Conservation (phyloP, 2,113 vertebrate genomes). For the Pholis gunnellus region DNA sequence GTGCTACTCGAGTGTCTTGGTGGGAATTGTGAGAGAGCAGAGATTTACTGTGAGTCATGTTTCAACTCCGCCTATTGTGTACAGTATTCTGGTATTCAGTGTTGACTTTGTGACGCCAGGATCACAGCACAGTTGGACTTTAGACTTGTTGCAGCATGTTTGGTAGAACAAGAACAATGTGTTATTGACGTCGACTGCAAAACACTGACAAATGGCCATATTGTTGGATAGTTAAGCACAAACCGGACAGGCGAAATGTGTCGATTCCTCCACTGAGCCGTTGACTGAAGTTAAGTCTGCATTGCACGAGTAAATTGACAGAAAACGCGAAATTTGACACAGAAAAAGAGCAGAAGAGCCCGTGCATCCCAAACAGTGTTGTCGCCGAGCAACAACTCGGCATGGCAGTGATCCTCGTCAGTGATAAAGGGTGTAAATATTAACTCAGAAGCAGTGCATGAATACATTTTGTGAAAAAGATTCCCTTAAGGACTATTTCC, state of each 20-base stretch:
- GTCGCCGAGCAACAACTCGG: slow-evolving; percentile 28
- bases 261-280: neutral
- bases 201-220: neutral
- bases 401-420: neutral
- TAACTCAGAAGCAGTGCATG: neutral
- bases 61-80: neutral
- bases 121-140: slow-evolving; percentile 40
- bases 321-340: neutral
- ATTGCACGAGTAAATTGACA: neutral
- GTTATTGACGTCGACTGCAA: slow-evolving; percentile 28
- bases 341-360: rapidly evolving
- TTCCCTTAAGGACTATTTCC: neutral
- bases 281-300: neutral
- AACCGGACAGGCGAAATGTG: neutral
- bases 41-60: neutral
- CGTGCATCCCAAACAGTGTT: neutral
- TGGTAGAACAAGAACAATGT: slow-evolving; percentile 12
- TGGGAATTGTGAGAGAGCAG: neutral
- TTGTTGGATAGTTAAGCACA: neutral
- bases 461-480: neutral
- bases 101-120: slow-evolving; percentile 9
- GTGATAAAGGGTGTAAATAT: neutral
- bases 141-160: slow-evolving; percentile 4
- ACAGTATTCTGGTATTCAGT: neutral
- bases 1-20: neutral